A percentile compares a stretch with the other conserved stretches of the same genome.
phyloP scores from a whole-genome alignment of 2,888 invertebrate genomes.

The Masnerella sp. region DNA sequence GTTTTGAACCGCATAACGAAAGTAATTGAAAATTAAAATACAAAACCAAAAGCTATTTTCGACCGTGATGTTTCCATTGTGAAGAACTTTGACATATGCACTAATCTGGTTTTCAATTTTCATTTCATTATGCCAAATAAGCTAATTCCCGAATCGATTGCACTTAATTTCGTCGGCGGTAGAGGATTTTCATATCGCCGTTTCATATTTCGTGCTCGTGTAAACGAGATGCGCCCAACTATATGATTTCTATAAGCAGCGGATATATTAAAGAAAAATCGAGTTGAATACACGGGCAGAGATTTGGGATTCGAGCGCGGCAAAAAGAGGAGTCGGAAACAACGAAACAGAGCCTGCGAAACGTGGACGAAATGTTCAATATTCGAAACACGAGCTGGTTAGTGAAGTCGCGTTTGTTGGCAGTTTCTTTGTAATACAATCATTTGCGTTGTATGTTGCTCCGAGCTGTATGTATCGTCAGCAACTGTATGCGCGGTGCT shows the following conservation, averaged over 20 bases:
- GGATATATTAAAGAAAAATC: constrained; percentile 33
- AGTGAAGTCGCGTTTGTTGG: constrained; percentile 51
- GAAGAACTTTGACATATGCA: constrained; percentile 9
- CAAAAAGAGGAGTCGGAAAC: constrained; percentile 32
- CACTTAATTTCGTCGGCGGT: constrained; percentile 24
- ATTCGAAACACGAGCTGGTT: constrained; percentile 54
- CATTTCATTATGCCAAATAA: constrained; percentile 25
- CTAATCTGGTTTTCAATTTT: constrained; percentile 34
- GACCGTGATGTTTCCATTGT: not conserved
- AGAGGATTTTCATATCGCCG: constrained; percentile 11
- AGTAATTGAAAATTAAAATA: constrained; percentile 23
- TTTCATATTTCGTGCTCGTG: constrained; percentile 1
- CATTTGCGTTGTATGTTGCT: constrained; percentile 47
- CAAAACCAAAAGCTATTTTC: constrained; percentile 11
- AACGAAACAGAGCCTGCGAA: constrained; percentile 29
- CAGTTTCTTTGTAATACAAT: constrained; percentile 57
- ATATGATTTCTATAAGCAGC: constrained; percentile 19
- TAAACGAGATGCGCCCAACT: constrained; percentile 5
- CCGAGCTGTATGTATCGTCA: constrained; percentile 28
- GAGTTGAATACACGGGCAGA: constrained; percentile 17
- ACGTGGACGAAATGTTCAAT: constrained; percentile 52
- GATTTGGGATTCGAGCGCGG: constrained; percentile 38
- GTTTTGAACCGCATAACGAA: no score
- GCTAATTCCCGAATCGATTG: constrained; percentile 16
- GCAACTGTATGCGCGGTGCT: constrained; percentile 25